Conservation (phyloP, 1,140 invertebrate species). For the Chelonus insularis region DNA sequence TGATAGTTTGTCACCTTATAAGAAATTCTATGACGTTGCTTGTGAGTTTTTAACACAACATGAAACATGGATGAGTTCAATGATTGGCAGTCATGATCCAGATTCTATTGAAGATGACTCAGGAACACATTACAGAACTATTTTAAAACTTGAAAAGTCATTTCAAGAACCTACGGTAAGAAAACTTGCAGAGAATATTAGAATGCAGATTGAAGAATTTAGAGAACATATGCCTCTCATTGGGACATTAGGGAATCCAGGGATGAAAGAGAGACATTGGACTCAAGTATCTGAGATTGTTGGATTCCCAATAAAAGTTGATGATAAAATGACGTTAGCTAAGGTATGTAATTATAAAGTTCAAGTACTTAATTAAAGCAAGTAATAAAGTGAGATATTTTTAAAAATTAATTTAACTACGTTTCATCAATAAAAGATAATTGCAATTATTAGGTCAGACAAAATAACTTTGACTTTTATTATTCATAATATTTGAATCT, state of each 20-base stretch:
- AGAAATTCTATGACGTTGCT: conserved; percentile 86
- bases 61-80: conserved; percentile 80
- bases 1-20: conserved; percentile 80
- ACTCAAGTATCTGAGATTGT: conserved; percentile 94
- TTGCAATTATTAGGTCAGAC: too few species aligned
- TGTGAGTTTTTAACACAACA: conserved; percentile 84
- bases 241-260: conserved; percentile 90
- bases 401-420: too few species aligned
- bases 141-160: conserved; percentile 87
- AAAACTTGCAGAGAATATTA: conserved; percentile 67
- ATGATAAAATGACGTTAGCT: conserved; percentile 80
- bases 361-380: too few species aligned
- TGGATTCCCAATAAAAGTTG: conserved; percentile 88
- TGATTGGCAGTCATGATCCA: conserved; percentile 83
- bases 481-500: too few species aligned
- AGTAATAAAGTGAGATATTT: too few species aligned
- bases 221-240: conserved; percentile 89
- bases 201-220: conserved; percentile 84
- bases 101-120: conserved; percentile 87
- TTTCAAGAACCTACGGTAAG: conserved; percentile 73
- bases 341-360: conserved; percentile 68
- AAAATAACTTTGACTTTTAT: too few species aligned
- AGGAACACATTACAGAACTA: conserved; percentile 74
- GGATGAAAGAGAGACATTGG: conserved; percentile 92
- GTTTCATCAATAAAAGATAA: too few species aligned